phyloP scores from a whole-genome alignment of 2,888 invertebrate species.

The Athetis lepigone region DNA sequence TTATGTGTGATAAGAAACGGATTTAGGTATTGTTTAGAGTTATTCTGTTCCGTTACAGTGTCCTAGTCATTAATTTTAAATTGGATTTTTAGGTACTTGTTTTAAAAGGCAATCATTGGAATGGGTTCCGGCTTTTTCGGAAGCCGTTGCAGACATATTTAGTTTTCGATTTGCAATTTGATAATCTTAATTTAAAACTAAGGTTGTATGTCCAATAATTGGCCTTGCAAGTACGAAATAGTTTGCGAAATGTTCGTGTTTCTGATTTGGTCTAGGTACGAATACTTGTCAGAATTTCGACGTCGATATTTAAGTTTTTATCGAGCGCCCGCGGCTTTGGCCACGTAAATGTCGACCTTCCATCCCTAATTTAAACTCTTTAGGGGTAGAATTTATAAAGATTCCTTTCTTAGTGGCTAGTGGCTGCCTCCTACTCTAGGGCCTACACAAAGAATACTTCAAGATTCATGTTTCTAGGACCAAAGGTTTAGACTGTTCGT shows the following conservation, averaged over 20 bases:
- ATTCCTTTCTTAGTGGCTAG: too few species aligned
- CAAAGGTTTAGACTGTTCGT: too few species aligned
- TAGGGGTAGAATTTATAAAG: too few species aligned
- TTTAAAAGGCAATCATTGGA: constrained; percentile 49
- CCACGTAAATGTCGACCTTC: too few species aligned
- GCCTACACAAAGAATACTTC: too few species aligned
- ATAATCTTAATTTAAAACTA: constrained; percentile 50
- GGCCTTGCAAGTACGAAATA: constrained; percentile 23
- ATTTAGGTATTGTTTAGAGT: constrained; percentile 55
- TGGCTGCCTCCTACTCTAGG: too few species aligned
- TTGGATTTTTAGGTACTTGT: constrained; percentile 46
- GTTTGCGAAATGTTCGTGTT: background rate
- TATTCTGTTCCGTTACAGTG: constrained; percentile 60
- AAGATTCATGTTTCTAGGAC: too few species aligned
- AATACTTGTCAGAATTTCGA: too few species aligned
- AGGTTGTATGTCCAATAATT: constrained; percentile 22
- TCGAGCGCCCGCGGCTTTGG: too few species aligned
- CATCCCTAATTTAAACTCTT: too few species aligned
- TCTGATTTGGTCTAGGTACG: background rate
- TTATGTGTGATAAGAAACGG: constrained; percentile 61
- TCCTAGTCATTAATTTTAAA: constrained; percentile 62
- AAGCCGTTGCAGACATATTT: constrained; percentile 37
- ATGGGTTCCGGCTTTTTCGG: constrained; percentile 57
- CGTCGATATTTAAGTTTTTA: background rate
- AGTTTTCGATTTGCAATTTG: constrained; percentile 44